phyloP scores from a whole-genome alignment of 2,797 vertebrate genomes.

The Chelonia mydas region DNA sequence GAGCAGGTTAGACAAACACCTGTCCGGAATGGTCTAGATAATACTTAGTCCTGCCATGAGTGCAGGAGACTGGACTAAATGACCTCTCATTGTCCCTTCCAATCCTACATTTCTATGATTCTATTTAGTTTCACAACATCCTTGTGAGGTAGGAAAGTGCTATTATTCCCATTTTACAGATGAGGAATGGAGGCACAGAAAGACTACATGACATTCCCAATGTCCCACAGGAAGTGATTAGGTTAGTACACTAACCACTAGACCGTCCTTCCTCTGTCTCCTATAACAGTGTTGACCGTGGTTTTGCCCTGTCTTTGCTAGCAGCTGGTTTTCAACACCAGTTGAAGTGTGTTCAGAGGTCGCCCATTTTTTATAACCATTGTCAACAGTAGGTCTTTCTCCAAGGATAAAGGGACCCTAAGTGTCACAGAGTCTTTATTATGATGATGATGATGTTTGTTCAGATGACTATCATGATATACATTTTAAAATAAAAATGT shows the following conservation, averaged over 20 bases:
- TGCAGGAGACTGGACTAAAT: no score
- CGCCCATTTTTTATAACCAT: background rate
- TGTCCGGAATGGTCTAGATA: no score
- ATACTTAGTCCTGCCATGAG: no score
- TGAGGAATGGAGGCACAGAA: background rate
- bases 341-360: background rate
- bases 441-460: background rate
- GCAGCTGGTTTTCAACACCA: background rate
- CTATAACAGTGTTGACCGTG: background rate
- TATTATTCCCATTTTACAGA: background rate
- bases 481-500: background rate
- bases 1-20: no score
- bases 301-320: background rate
- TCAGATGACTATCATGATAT: background rate
- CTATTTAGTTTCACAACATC: background rate
- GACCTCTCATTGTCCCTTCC: no score
- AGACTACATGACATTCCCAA: background rate
- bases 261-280: background rate
- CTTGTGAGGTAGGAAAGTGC: background rate
- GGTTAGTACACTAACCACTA: background rate
- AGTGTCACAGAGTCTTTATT: background rate
- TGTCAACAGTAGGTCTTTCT: background rate
- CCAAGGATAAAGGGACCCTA: background rate
- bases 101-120: no score
- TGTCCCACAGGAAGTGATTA: background rate